phyloP scores from a whole-genome alignment of 2,113 vertebrate genomes.

The Malurus elegans region DNA sequence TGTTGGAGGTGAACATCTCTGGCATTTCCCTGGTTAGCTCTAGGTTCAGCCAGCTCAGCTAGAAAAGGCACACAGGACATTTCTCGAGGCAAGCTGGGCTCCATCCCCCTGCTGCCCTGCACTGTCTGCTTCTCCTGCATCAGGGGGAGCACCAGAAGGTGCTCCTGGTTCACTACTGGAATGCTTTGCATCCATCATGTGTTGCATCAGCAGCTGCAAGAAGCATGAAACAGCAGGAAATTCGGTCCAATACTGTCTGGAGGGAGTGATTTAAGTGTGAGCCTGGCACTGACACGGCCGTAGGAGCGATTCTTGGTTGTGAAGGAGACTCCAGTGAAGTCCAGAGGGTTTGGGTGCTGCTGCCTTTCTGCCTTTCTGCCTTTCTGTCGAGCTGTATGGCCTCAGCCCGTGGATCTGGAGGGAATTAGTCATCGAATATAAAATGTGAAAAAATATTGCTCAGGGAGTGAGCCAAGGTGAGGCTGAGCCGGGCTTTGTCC shows the following conservation, averaged over 20 bases:
- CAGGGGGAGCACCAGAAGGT: neutral
- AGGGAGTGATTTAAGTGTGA: neutral
- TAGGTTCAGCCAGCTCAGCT: neutral
- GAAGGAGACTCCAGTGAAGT: neutral
- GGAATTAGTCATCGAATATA: neutral
- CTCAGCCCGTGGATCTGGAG: neutral
- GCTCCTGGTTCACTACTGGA: fast-evolving
- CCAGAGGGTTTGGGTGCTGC: neutral
- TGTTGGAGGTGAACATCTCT: neutral
- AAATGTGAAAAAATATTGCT: neutral
- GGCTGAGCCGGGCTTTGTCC: neutral
- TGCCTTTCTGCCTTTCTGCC: neutral
- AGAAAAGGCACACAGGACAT: neutral
- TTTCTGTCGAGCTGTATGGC: neutral
- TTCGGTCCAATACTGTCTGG: neutral
- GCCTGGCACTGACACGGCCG: fast-evolving
- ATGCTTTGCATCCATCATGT: neutral
- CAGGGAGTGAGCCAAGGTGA: neutral
- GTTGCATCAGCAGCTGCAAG: neutral
- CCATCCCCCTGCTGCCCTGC: neutral
- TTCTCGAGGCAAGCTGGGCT: neutral
- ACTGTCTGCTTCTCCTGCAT: neutral
- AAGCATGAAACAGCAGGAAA: neutral
- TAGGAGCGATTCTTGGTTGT: fast-evolving
- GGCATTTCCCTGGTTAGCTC: neutral